Evolutionary conservation across 2,888 invertebrate species (phyloP).

Genomic region (Ennomos fuscantarius): DNA sequence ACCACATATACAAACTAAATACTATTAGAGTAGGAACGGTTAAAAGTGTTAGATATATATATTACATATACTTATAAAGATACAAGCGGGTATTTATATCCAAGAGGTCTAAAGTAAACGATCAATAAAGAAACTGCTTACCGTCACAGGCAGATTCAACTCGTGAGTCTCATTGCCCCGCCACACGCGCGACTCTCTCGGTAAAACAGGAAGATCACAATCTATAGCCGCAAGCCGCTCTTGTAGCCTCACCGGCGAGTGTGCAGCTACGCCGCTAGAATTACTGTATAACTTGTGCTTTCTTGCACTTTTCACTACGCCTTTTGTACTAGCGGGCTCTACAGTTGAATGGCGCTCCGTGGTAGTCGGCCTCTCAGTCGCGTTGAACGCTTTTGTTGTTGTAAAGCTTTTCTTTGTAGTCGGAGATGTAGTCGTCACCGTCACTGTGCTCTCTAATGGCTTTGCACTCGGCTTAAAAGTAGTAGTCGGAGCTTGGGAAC

Average conservation of each 20-base stretch:
- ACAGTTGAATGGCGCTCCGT: conserved; percentile 63
- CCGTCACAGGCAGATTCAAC: conserved; percentile 87
- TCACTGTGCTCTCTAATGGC: conserved; percentile 63
- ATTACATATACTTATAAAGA: too few species aligned
- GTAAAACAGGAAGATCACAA: conserved; percentile 87
- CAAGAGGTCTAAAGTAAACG: too few species aligned
- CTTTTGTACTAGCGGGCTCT: conserved; percentile 70
- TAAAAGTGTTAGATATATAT: too few species aligned
- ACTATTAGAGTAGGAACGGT: too few species aligned
- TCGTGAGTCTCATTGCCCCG: conserved; percentile 90
- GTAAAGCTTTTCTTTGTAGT: conserved; percentile 70
- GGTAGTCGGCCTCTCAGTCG: conserved; percentile 63
- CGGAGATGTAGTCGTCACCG: conserved; percentile 61
- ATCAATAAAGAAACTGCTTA: conserved; percentile 65
- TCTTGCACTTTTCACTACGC: conserved; percentile 72
- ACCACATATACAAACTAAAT: too few species aligned
- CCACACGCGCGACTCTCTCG: conserved; percentile 88
- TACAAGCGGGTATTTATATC: too few species aligned
- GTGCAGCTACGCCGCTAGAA: conserved; percentile 65
- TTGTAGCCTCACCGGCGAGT: conserved; percentile 82
- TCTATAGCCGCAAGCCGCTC: conserved; percentile 87
- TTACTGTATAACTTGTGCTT: conserved; percentile 75
- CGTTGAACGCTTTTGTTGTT: conserved; percentile 67
- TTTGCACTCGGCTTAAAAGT: conserved; percentile 56
- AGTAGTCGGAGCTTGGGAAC: conserved; percentile 53